These are phyloP conservation scores for Gortyna flavago DNA, from an alignment of 2,888 invertebrate genomes.

Conservation along the genomic window DNA sequence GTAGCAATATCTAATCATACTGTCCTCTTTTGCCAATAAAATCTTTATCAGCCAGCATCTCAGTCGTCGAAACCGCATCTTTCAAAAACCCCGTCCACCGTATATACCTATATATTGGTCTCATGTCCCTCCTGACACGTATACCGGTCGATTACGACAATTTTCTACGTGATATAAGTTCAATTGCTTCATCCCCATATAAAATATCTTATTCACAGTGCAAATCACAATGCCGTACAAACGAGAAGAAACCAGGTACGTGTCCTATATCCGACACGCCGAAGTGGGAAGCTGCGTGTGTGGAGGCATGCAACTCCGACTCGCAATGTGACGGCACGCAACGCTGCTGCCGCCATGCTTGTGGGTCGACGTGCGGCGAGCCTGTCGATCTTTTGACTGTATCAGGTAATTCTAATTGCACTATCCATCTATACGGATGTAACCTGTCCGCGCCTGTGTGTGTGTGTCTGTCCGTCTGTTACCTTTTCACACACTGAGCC, in stretches of 20 bases:
- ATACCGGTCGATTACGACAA: neutral
- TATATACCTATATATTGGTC: neutral
- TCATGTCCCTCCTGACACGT: neutral
- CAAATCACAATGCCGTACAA: conserved; percentile 88
- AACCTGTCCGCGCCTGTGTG: no score
- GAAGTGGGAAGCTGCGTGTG: conserved; percentile 91
- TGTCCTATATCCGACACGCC: conserved; percentile 83
- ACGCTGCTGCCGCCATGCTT: conserved; percentile 92
- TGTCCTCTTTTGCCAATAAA: neutral
- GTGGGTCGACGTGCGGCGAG: conserved; percentile 92
- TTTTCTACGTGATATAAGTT: neutral
- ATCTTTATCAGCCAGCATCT: neutral
- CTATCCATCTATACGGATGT: neutral
- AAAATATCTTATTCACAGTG: conserved; percentile 84
- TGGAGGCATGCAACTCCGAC: conserved; percentile 91
- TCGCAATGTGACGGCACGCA: conserved; percentile 92
- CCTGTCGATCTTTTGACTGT: conserved; percentile 90
- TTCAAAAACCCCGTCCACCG: neutral
- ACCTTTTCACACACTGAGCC: neutral
- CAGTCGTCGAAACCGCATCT: neutral
- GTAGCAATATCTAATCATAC: neutral
- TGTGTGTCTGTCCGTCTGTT: no score
- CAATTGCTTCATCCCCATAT: neutral
- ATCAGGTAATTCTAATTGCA: conserved; percentile 83
- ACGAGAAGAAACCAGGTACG: conserved; percentile 86